A percentile compares a stretch with the other conserved stretches of the same genome.
phyloP scores from a whole-genome alignment of 35 echinoderm and acorn worm genomes.

The Eucidaris tribuloides region DNA sequence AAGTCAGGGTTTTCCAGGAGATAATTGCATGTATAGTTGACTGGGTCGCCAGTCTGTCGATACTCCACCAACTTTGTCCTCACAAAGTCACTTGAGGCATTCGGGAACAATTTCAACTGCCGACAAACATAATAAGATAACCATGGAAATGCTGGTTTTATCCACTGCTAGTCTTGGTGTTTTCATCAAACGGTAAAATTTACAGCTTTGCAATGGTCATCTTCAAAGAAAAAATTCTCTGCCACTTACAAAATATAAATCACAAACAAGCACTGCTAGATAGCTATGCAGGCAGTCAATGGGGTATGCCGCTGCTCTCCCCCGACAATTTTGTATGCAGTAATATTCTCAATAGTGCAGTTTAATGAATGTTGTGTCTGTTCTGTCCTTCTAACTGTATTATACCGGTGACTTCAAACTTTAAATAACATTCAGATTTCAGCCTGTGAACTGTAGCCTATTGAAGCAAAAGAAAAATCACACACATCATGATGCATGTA shows the following conservation, averaged over 20 bases:
- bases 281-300: neutral
- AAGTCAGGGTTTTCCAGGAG: conserved; percentile 14
- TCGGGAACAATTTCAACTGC: conserved; percentile 36
- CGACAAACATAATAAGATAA: neutral
- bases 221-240: neutral
- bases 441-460: no score
- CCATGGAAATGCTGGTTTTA: neutral
- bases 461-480: no score
- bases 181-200: neutral
- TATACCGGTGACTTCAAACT: no score
- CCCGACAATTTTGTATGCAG: neutral
- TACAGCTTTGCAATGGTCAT: neutral
- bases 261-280: neutral
- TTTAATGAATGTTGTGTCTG: no score
- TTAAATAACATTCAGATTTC: no score
- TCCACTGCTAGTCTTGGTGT: neutral
- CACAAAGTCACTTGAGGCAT: neutral
- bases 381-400: no score
- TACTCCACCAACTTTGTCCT: neutral
- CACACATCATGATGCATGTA: no score
- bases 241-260: neutral
- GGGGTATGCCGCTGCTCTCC: no score
- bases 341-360: no score
- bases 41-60: neutral
- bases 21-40: conserved; percentile 24